A percentile compares a stretch with the other conserved stretches of the same genome.
These are phyloP conservation scores for Acanthornis magna DNA, from an alignment of 2,797 vertebrate species.

Conservation along the genomic window DNA sequence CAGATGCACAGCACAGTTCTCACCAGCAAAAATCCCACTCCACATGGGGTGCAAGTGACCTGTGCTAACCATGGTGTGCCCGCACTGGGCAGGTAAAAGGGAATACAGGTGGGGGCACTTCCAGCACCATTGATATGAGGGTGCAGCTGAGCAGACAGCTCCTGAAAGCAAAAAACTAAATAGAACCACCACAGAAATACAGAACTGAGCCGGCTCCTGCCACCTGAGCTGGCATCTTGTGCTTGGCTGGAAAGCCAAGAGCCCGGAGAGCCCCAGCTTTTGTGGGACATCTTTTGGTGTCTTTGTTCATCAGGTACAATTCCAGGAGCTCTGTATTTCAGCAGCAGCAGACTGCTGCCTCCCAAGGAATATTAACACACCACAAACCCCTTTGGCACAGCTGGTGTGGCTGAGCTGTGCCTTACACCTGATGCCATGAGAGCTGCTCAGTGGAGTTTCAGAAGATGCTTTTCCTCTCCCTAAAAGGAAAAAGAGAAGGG, in stretches of 20 bases:
- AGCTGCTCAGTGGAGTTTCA: background rate
- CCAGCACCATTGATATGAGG: fast-evolving
- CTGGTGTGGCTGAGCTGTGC: background rate
- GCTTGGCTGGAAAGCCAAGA: background rate
- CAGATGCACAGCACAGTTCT: background rate
- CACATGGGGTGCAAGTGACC: background rate
- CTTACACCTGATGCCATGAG: background rate
- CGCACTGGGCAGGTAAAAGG: background rate
- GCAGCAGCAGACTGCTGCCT: background rate
- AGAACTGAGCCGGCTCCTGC: background rate
- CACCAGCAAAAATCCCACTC: background rate
- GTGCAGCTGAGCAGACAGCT: background rate
- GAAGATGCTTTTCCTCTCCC: background rate
- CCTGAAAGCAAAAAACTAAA: background rate
- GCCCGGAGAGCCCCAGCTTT: fast-evolving
- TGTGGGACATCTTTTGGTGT: fast-evolving
- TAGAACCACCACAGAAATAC: background rate
- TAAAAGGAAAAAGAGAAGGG: background rate
- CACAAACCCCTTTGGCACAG: background rate
- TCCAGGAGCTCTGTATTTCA: background rate
- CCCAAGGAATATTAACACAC: background rate
- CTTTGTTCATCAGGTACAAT: background rate
- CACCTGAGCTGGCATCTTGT: background rate
- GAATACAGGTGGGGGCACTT: background rate
- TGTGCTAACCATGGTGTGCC: fast-evolving